These are phyloP conservation scores for Conomelus anceps DNA, from an alignment of 2,888 invertebrate species.

Conservation along the genomic window DNA sequence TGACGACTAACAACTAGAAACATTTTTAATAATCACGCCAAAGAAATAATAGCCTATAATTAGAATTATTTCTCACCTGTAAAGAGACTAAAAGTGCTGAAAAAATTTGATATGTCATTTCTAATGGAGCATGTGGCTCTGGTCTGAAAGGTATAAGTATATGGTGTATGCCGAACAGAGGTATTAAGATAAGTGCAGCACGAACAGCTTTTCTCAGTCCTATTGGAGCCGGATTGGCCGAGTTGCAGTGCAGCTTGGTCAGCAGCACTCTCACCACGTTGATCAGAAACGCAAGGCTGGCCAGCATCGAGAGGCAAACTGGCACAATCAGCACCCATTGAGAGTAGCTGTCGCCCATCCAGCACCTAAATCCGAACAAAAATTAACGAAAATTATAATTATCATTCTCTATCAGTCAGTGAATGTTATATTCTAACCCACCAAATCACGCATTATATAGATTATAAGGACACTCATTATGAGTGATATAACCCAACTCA, in stretches of 20 bases:
- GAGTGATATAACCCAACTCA: too few relatives aligned
- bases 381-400: slow-evolving; percentile 28
- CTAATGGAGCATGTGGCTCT: slow-evolving; percentile 57
- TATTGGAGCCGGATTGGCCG: slow-evolving; percentile 51
- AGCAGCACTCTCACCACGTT: slow-evolving; percentile 84
- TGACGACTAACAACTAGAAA: too few relatives aligned
- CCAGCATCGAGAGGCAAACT: slow-evolving; percentile 69
- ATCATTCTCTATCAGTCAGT: background rate
- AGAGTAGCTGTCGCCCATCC: slow-evolving; percentile 64
- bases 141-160: slow-evolving; percentile 80
- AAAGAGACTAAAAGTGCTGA: slow-evolving; percentile 82
- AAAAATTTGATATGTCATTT: slow-evolving; percentile 72
- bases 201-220: slow-evolving; percentile 56
- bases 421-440: too few relatives aligned
- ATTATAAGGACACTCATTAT: too few relatives aligned
- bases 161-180: slow-evolving; percentile 85
- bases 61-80: slow-evolving; percentile 53
- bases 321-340: slow-evolving; percentile 68
- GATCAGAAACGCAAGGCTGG: slow-evolving; percentile 77
- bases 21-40: too few relatives aligned
- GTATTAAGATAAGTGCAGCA: slow-evolving; percentile 83
- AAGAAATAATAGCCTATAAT: too few relatives aligned
- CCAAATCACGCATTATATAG: too few relatives aligned
- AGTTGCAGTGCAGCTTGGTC: slow-evolving; percentile 65
- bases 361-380: slow-evolving; percentile 53